phyloP scores from a whole-genome alignment of 1,140 invertebrate species.

The Drosophila gunungcola region DNA sequence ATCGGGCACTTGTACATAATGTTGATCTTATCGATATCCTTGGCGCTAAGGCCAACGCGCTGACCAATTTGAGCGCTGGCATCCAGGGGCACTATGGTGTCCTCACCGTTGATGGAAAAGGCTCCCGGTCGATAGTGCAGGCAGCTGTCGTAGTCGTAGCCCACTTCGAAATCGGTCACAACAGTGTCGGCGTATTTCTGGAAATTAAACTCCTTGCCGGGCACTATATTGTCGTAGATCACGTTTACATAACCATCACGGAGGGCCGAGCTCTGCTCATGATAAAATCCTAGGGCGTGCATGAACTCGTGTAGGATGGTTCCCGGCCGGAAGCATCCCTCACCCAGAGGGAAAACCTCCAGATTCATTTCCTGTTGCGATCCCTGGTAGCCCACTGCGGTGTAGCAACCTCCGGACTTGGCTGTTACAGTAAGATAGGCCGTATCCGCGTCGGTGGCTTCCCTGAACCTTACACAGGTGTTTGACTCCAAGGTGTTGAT shows the following conservation, averaged over 20 bases:
- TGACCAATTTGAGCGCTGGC: slow-evolving; percentile 86
- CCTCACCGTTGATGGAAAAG: slow-evolving; percentile 89
- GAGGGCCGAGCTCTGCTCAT: slow-evolving; percentile 88
- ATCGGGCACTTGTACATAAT: slow-evolving; percentile 81
- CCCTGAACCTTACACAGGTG: slow-evolving; percentile 61
- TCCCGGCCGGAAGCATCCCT: slow-evolving; percentile 86
- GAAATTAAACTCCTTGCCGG: slow-evolving; percentile 86
- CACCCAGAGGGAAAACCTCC: slow-evolving; percentile 78
- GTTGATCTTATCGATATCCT: slow-evolving; percentile 85
- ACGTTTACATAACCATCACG: slow-evolving; percentile 87
- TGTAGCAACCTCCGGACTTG: slow-evolving; percentile 85
- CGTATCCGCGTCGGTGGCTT: slow-evolving; percentile 61
- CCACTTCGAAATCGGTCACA: slow-evolving; percentile 85
- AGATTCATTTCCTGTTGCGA: slow-evolving; percentile 86
- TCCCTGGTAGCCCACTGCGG: slow-evolving; percentile 86
- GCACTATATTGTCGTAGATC: slow-evolving; percentile 86
- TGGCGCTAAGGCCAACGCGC: slow-evolving; percentile 87
- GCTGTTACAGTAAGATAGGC: slow-evolving; percentile 58
- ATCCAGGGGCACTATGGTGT: slow-evolving; percentile 87
- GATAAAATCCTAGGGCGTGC: slow-evolving; percentile 87
- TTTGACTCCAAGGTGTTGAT: slow-evolving; percentile 58
- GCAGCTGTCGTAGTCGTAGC: slow-evolving; percentile 90
- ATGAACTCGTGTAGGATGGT: slow-evolving; percentile 89
- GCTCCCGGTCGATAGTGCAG: slow-evolving; percentile 91
- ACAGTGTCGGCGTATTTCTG: slow-evolving; percentile 85